Base-by-base conservation (phyloP, 2,888 invertebrate genomes). In the Plagodis dolabraria region DNA sequence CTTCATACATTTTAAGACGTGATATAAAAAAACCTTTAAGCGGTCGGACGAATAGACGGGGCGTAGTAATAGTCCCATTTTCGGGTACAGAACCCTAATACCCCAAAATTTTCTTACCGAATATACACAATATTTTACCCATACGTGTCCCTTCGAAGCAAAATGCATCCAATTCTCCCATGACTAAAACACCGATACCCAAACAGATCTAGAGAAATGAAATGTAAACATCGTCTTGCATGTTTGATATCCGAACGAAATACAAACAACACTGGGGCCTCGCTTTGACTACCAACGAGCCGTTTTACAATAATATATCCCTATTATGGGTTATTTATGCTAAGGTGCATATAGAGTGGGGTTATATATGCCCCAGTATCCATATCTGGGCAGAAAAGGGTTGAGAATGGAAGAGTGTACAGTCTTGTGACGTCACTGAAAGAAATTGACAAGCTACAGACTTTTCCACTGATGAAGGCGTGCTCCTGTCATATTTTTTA, bases 241-340 rank as follows among this genome's bases (percentile, higher is more conserved):
- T 57, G 60, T 53, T 53, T 53, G 53, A 56, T 59, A 59, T 47
- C 55, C 66, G 45, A 64, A 65, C 67, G 62, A 67, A 63, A 64
- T 51, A 59, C 64, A 67, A 65, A 67, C 60, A 69, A 42, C 60
- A 46, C 38, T 33, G 47, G 47, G 47, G 53, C 33, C 46, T 34
- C 44, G 53, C 57, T 69, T 69, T 67, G 63, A 69, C 67, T 69
- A 61, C 57, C 64, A 64, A 65, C 52, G 50, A 53, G 42, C 51
- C 46, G 7, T 45, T 53, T 53, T 55, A 51, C 63, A 63, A 63
- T 64, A 64, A 69, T 54, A 62, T 65, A 67, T 65, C 63, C 47
- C 54, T 60, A 62, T 60, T 53, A 51, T 51, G 34, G 43, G 42
- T 52, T 53, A 62, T 57, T 45, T 53, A 60, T 60, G 48, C 49